phyloP scores from a whole-genome alignment of 2,888 invertebrate genomes.

The Nomada hirtipes region DNA sequence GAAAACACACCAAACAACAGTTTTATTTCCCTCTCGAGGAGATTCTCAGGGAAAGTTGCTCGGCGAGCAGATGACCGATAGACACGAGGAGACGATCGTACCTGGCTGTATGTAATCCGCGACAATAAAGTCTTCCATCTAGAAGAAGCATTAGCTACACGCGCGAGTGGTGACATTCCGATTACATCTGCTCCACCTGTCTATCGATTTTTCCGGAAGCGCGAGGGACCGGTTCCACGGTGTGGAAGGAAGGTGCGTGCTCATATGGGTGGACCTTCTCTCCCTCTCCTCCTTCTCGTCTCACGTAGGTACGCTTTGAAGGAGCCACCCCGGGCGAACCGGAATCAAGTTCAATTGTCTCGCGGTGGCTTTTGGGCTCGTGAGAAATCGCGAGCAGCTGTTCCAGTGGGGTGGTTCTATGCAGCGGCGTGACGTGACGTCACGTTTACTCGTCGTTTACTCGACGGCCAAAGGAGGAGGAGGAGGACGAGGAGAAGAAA shows the following conservation, averaged over 20 bases:
- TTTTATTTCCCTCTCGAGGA: background rate
- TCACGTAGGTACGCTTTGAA: conserved; percentile 54
- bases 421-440: conserved; percentile 60
- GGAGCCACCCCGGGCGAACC: conserved; percentile 68
- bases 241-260: conserved; percentile 63
- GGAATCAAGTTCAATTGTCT: conserved; percentile 83
- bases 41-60: background rate
- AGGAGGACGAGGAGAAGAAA: conserved; percentile 49
- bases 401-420: conserved; percentile 59
- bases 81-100: conserved; percentile 16
- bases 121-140: conserved; percentile 52
- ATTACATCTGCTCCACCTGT: conserved; percentile 72
- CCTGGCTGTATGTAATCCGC: conserved; percentile 11
- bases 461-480: conserved; percentile 31
- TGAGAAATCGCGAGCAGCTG: conserved; percentile 83
- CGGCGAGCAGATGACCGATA: conserved; percentile 33
- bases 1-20: background rate
- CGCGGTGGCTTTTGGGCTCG: conserved; percentile 83
- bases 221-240: conserved; percentile 39
- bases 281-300: conserved; percentile 54
- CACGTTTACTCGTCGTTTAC: conserved; percentile 67
- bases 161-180: conserved; percentile 43
- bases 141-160: conserved; percentile 34
- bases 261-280: conserved; percentile 68
- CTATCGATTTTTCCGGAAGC: conserved; percentile 75